phyloP scores from a whole-genome alignment of 2,113 vertebrate species.

The Tupaia tana region DNA sequence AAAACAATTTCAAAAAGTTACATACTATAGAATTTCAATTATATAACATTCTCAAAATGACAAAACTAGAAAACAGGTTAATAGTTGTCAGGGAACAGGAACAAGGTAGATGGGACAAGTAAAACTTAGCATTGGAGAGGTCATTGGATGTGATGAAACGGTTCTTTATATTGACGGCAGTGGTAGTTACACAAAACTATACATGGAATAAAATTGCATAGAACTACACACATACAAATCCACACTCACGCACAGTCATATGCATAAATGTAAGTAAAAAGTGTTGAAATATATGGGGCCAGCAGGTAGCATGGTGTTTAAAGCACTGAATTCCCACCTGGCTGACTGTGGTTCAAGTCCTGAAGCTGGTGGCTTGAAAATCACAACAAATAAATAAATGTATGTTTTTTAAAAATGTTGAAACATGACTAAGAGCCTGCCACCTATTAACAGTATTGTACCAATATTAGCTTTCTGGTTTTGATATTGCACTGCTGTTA shows the following conservation, averaged over 20 bases:
- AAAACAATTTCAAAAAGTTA: slow-evolving; percentile 13
- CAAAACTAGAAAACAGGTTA: background rate
- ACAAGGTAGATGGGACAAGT: background rate
- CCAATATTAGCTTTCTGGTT: background rate
- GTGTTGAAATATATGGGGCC: background rate
- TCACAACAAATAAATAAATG: too few species aligned
- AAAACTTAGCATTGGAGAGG: background rate
- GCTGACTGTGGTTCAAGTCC: too few species aligned
- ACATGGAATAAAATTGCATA: background rate
- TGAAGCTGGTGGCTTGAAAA: too few species aligned
- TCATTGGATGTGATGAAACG: background rate
- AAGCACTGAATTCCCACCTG: too few species aligned
- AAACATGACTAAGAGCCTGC: background rate
- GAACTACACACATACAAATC: background rate
- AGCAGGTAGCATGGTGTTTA: too few species aligned
- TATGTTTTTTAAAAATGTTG: background rate
- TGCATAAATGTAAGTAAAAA: background rate
- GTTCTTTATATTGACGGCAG: background rate
- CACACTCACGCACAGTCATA: background rate
- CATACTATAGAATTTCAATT: background rate
- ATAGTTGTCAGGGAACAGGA: background rate
- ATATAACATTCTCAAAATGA: background rate
- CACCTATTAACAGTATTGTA: background rate
- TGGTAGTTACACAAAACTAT: background rate
- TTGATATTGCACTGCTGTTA: background rate